Percentiles rank a stretch among this genome's conserved stretches.
phyloP scores from a whole-genome alignment of 2,113 vertebrate genomes.

The Zosterops japonicus region DNA sequence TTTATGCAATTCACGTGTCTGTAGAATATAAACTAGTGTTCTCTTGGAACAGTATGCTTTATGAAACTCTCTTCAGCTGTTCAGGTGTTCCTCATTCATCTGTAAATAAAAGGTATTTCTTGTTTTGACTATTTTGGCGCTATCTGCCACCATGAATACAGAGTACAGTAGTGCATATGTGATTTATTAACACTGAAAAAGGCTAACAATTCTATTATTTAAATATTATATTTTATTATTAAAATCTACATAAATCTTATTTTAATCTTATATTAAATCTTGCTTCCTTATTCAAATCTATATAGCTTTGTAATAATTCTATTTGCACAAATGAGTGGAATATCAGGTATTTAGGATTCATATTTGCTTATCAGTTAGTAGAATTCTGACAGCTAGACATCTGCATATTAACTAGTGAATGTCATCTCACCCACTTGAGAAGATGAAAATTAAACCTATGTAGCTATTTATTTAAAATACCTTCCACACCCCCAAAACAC shows the following conservation, averaged over 20 bases:
- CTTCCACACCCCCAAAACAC: neutral
- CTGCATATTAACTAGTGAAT: neutral
- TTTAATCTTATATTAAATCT: neutral
- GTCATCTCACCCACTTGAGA: neutral
- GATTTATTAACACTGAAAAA: neutral
- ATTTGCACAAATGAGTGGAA: neutral
- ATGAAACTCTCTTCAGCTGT: neutral
- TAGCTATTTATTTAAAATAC: neutral
- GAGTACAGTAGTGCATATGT: neutral
- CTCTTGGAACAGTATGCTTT: neutral
- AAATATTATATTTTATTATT: neutral
- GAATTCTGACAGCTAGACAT: neutral
- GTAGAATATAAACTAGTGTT: neutral
- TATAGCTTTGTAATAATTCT: neutral
- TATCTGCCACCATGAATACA: neutral
- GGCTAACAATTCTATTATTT: neutral
- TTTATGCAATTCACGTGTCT: neutral
- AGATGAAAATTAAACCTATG: neutral
- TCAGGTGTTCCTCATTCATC: neutral
- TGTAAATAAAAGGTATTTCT: neutral
- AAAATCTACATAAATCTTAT: neutral
- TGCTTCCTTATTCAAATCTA: neutral
- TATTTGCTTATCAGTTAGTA: neutral
- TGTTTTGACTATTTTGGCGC: neutral
- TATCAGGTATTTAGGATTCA: neutral